Conservation (phyloP, 2,797 vertebrate species). For the Lithobates pipiens region DNA sequence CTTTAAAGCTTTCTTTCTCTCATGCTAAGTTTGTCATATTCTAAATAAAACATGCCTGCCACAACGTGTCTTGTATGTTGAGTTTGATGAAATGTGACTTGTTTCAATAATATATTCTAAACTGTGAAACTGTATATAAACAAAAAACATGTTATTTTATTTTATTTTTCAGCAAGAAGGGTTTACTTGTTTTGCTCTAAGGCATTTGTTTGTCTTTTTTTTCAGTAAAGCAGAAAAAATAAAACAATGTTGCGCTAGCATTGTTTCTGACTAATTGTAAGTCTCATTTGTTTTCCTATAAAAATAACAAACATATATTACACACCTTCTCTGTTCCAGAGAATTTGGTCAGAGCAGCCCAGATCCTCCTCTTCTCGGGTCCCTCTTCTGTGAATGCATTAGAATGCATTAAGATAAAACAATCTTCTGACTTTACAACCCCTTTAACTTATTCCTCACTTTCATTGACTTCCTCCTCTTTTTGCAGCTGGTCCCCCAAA, state of each 20-base stretch:
- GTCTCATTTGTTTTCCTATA: too few species aligned
- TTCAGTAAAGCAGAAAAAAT: not conserved
- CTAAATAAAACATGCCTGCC: constrained; percentile 8
- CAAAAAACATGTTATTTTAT: not conserved
- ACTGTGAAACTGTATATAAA: not conserved
- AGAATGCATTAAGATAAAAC: too few species aligned
- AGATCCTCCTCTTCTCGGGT: too few species aligned
- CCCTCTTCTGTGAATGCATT: too few species aligned
- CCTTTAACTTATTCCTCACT: too few species aligned
- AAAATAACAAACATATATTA: too few species aligned
- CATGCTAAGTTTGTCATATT: not conserved
- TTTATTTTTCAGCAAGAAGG: not conserved
- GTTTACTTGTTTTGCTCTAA: not conserved
- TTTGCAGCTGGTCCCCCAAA: too few species aligned
- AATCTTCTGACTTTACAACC: too few species aligned
- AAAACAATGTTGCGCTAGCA: not conserved
- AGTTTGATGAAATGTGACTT: not conserved
- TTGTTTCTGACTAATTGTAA: constrained; percentile 4
- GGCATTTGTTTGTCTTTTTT: not conserved
- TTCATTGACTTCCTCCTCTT: too few species aligned
- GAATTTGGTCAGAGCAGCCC: too few species aligned
- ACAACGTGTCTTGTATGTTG: not conserved
- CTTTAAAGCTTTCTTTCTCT: not conserved
- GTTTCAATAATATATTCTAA: not conserved
- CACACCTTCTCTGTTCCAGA: too few species aligned